Percentiles rank a stretch among this genome's conserved stretches.
Evolutionary conservation across 2,888 invertebrate species (phyloP).

Genomic region (Tipula unca): DNA sequence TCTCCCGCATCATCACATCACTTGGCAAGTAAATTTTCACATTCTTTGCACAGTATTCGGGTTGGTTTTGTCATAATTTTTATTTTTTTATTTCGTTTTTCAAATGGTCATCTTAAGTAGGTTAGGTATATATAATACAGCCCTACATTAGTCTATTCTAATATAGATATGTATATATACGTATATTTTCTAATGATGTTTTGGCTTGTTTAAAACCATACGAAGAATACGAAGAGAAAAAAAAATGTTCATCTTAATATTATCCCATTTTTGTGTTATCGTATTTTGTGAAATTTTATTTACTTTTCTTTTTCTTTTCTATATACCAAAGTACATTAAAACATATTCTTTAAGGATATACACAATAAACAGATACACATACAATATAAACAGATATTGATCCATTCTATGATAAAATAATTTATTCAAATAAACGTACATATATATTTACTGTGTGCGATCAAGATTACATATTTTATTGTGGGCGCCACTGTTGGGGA

Average conservation of each 20-base stretch:
- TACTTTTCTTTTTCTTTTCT: neutral
- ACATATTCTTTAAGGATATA: neutral
- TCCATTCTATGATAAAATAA: neutral
- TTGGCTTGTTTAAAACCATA: neutral
- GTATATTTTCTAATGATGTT: neutral
- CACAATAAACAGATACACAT: neutral
- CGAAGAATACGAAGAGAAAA: neutral
- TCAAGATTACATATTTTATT: neutral
- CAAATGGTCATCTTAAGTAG: neutral
- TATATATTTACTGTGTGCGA: neutral
- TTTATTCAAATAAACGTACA: neutral
- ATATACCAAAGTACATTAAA: neutral
- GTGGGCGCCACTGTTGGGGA: neutral
- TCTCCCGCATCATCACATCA: neutral
- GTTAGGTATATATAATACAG: neutral
- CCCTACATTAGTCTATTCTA: neutral
- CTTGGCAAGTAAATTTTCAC: neutral
- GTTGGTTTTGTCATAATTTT: neutral
- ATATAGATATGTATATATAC: neutral
- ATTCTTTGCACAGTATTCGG: neutral
- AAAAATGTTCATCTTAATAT: neutral
- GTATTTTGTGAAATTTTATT: neutral
- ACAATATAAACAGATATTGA: neutral
- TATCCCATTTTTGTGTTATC: neutral
- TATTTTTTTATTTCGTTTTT: neutral